Evolutionary conservation across 2,113 vertebrate genomes (phyloP).

Genomic region (Gallinago media): DNA sequence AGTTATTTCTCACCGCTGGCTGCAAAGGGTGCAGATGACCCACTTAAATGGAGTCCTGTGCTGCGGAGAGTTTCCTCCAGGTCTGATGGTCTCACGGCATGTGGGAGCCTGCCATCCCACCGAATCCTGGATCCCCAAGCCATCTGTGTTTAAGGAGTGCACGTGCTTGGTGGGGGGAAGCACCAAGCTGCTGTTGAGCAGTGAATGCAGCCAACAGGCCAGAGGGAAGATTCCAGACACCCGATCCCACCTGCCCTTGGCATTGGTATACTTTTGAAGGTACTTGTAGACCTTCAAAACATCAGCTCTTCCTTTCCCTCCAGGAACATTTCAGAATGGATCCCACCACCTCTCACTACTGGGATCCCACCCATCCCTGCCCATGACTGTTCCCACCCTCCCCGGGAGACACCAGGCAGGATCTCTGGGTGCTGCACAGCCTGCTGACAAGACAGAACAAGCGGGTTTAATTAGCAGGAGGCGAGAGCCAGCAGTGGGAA

Average conservation of each 20-base stretch:
- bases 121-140: rapidly evolving
- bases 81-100: rapidly evolving
- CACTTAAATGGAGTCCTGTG: neutral
- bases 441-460: neutral
- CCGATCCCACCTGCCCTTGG: neutral
- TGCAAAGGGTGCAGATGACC: neutral
- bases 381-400: neutral
- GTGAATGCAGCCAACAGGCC: neutral
- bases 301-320: neutral
- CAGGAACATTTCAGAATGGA: neutral
- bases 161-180: neutral
- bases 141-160: rapidly evolving
- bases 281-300: neutral
- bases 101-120: neutral
- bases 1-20: neutral
- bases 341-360: rapidly evolving
- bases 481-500: neutral
- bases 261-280: neutral
- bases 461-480: neutral
- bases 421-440: neutral
- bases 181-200: neutral
- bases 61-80: neutral
- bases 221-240: neutral
- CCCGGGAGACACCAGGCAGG: neutral
- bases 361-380: neutral